Evolutionary conservation across 2,888 invertebrate species (phyloP), one percentile per base, ranked within the genome.

Genomic region (Drosophila falleni): DNA sequence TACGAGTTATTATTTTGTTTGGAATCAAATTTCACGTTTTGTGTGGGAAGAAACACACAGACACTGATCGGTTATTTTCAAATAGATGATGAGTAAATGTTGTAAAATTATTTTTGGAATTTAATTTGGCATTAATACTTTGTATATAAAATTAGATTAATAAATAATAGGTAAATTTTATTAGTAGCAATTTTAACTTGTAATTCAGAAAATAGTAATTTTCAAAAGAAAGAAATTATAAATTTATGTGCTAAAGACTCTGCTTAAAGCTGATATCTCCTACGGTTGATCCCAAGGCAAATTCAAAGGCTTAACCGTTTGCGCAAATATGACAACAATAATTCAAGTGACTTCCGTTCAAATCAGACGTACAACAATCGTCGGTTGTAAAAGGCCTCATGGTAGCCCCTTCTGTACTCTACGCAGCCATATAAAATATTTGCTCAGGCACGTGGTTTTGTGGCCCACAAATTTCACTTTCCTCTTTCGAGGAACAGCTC

Each of bases 401-500:
- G 19, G 33, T 35, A 47, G 42, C 39, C 29, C 70, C 46, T 60
- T n/a, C 26, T 31, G 23, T 31, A 6, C 31, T 50, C 19, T 8
- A 16, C n/a, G 16, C 44, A 41, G 37, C 44, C 81, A 80, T 79
- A 70, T 87, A 76, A 81, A 87, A 79, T 81, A 89, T 85, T 81
- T 70, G 68, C 58, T 33, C 39, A 69, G 74, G 71, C 61, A 61
- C 58, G 54, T 61, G 61, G 58, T 67, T 53, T 60, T 78, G 65
- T 61, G 67, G 44, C 67, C 66, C 71, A 67, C 71, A 86, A 86
- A 86, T 86, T 88, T 88, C 86, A 86, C 83, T 86, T 88, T 83
- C 75, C 68, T 19, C 35, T 16, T 50, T 33, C 11, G 31, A n/a
- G 15, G 9, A 15, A 50, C 33, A 9, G 49, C 37, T 13, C 61